Base-by-base conservation (phyloP, 2,888 invertebrate species). In the Agrochola circellaris region DNA sequence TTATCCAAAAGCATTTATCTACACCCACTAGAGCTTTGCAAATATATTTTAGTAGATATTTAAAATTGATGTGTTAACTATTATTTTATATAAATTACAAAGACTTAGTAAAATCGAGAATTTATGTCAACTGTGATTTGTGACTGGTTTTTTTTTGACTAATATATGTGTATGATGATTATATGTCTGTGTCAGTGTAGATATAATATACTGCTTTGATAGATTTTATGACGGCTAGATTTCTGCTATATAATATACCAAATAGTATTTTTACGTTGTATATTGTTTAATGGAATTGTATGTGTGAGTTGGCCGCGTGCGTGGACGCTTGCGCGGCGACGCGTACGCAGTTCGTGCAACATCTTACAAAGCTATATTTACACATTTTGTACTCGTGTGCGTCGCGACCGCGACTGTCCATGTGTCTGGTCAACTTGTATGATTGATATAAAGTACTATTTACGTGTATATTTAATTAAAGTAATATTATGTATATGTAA, bases 181-280 rank as follows among this genome's bases (percentile, higher is more conserved):
- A 84, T 88, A 94, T 93, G 94, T 93, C 91, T 93, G 93, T 94
- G 95, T 95, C 94, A 92, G 92, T 95, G 94, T 95, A 94, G 94
- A 93, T 95, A 91, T 92, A 71, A 91, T 90, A 94, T 92, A 94
- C 92, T 90, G 95, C 95, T 96, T 96, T 93, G 94, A 95, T 96
- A 95, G 95, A 92, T 93, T 95, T 94, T 95, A 95, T 94, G 96
- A 95, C 94, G 94, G 95, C 95, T 96, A 95, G 95, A 95, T 94
- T 93, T 95, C 95, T 95, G 95, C 96, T 96, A 95, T 95, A 96
- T 96, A 93, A 93, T 95, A 95, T 96, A 96, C 96, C 96, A 96
- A 96, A 96, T 96, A 96, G 96, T 96, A 96, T 96, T 96, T 96
- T 96, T 96, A 96, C 94, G 95, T 95, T 96, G 94, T 96, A 94